These are phyloP conservation scores for Paracyclopina nana DNA, from an alignment of 1,140 invertebrate species.

Conservation along the genomic window DNA sequence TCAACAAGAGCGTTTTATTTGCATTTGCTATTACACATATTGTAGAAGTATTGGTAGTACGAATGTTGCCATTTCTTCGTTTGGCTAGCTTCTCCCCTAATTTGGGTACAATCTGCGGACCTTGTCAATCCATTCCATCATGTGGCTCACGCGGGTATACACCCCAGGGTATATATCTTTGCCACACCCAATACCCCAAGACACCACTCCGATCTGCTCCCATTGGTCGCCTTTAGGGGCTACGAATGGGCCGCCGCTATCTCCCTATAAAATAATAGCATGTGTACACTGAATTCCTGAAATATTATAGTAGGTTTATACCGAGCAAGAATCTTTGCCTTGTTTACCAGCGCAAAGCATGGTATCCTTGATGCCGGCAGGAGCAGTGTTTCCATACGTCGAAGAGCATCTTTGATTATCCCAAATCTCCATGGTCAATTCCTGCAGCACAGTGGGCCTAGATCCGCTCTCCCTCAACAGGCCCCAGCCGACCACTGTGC, in stretches of 20 bases:
- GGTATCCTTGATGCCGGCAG: constrained; percentile 62
- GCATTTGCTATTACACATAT: no score
- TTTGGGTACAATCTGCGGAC: no score
- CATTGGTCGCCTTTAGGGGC: not conserved
- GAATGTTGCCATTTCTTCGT: no score
- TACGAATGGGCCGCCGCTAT: constrained; percentile 19
- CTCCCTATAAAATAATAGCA: not conserved
- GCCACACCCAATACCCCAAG: constrained; percentile 20
- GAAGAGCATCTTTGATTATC: constrained; percentile 48
- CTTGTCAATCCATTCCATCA: constrained; percentile 11
- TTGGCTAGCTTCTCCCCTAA: no score
- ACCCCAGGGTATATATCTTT: constrained; percentile 17
- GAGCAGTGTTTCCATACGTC: constrained; percentile 63
- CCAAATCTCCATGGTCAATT: constrained; percentile 65
- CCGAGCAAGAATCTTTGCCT: constrained; percentile 65
- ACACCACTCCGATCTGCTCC: constrained; percentile 18
- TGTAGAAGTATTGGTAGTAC: no score
- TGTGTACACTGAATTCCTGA: not conserved
- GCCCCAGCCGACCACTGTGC: constrained; percentile 65
- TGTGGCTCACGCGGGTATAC: constrained; percentile 18
- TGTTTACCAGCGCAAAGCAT: constrained; percentile 65
- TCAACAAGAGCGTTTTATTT: no score
- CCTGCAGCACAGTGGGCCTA: constrained; percentile 31
- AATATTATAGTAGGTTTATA: no score
- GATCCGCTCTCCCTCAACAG: constrained; percentile 50